These are phyloP conservation scores for Cercopithecus hamlyni DNA, from an alignment of 2,797 vertebrate genomes.

Conservation along the genomic window DNA sequence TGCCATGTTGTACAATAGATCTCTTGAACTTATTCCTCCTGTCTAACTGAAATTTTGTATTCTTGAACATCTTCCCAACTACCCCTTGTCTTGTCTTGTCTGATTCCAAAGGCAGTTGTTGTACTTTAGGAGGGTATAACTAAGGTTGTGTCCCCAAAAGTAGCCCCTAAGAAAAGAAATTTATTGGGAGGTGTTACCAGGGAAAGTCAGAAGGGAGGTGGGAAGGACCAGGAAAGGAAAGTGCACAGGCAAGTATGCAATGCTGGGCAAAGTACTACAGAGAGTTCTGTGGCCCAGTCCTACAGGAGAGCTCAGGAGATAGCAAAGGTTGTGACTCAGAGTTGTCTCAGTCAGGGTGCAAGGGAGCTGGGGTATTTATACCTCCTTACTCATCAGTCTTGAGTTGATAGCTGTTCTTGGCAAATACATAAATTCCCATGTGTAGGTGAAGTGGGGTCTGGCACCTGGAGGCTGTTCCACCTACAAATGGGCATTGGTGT, in stretches of 20 bases:
- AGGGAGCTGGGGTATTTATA: background rate
- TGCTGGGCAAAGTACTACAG: background rate
- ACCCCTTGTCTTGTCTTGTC: background rate
- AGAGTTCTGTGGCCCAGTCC: background rate
- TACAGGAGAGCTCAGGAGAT: background rate
- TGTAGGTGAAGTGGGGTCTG: background rate
- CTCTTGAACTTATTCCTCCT: background rate
- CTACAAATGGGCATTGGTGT: background rate
- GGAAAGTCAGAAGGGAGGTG: background rate
- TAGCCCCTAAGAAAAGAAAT: background rate
- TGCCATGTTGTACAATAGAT: background rate
- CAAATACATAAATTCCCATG: background rate
- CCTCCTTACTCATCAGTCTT: background rate
- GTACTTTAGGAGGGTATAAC: background rate
- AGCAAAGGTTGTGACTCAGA: background rate
- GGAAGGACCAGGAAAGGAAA: background rate
- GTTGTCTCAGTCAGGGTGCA: background rate
- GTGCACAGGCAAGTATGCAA: background rate
- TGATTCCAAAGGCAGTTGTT: background rate
- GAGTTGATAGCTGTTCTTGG: background rate
- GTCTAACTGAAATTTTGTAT: background rate
- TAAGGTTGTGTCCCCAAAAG: background rate
- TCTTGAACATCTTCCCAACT: background rate
- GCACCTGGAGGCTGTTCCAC: background rate
- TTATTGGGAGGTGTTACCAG: background rate